Conservation (phyloP, 2,888 invertebrate genomes). For the Drosophila paranaensis region DNA sequence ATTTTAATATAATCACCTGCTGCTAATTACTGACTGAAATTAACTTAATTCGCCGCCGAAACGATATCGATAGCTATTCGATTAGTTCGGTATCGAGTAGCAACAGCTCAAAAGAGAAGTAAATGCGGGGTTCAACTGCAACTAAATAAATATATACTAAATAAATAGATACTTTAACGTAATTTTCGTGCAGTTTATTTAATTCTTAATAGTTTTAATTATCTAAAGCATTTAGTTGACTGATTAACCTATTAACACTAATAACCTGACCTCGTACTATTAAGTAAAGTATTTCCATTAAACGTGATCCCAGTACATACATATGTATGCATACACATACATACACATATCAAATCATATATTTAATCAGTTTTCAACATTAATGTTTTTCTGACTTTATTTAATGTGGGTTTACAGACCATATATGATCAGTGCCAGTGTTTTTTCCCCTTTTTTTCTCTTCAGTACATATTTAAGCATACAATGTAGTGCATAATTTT, state of each 20-base stretch:
- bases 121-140: neutral
- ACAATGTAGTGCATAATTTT: constrained; percentile 35
- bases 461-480: constrained; percentile 17
- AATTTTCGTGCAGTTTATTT: neutral
- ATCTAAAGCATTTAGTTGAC: neutral
- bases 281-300: constrained; percentile 15
- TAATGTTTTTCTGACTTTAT: constrained; percentile 22
- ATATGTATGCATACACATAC: constrained; percentile 1
- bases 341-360: constrained; percentile 12
- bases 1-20: constrained; percentile 12
- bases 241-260: neutral
- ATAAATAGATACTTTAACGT: neutral
- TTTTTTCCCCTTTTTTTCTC: constrained; percentile 11
- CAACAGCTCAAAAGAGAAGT: constrained; percentile 1
- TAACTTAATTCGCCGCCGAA: neutral
- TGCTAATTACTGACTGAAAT: neutral
- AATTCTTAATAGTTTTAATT: neutral
- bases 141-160: neutral
- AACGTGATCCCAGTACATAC: constrained; percentile 17
- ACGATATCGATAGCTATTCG: constrained; percentile 36
- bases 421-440: constrained; percentile 20
- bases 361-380: constrained; percentile 29
- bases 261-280: constrained; percentile 5
- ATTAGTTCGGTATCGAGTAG: constrained; percentile 26
- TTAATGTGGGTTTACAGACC: constrained; percentile 11